Evolutionary conservation across 37 sponge, comb jelly and placozoan genomes (phyloP).

Genomic region (Ianthella basta): DNA sequence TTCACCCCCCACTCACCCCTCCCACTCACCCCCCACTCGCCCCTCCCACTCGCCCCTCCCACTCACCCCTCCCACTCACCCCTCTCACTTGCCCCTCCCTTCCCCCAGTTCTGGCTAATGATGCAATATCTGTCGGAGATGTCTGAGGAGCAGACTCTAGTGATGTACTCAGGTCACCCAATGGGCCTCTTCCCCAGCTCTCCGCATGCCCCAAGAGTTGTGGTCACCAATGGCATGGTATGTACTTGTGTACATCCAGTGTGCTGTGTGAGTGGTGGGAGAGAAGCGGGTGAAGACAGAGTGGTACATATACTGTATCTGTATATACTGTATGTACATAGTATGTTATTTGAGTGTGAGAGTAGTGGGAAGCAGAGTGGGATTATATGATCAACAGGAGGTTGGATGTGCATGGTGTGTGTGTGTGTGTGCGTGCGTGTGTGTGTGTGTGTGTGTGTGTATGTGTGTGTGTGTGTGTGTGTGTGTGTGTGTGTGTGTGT

Average conservation of each 20-base stretch:
- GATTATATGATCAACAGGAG: no score
- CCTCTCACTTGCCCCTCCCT: background rate
- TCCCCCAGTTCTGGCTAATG: constrained; percentile 84
- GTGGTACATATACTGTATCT: no score
- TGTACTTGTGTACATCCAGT: background rate
- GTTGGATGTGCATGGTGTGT: no score
- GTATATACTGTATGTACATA: no score
- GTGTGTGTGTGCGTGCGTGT: no score
- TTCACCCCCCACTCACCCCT: background rate
- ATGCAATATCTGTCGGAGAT: constrained; percentile 92
- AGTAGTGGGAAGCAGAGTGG: no score
- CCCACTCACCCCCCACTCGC: background rate
- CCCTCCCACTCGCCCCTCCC: background rate
- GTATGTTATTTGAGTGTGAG: no score
- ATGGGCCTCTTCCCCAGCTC: constrained; percentile 94
- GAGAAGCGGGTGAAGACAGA: no score
- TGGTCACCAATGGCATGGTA: constrained; percentile 98
- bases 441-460: no score
- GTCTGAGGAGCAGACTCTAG: constrained; percentile 94
- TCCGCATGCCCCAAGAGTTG: constrained; percentile 82
- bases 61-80: background rate
- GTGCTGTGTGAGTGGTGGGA: no score
- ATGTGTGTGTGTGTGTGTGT: no score
- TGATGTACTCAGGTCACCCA: constrained; percentile 98
- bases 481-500: no score